Conservation (phyloP, 2,888 invertebrate species). For the Caradrina clavipalpis region DNA sequence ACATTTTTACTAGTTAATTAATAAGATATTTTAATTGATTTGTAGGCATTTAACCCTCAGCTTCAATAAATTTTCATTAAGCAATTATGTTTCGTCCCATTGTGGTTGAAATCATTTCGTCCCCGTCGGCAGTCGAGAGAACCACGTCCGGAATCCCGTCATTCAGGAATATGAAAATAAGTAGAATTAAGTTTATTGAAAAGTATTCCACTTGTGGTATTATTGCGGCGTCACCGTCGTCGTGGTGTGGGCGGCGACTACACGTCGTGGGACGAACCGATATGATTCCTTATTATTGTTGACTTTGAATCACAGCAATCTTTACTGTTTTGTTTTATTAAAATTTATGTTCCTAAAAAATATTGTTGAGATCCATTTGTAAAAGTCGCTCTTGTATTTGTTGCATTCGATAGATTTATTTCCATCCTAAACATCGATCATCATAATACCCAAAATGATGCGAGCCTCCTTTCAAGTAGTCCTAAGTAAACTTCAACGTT, state of each 20-base stretch:
- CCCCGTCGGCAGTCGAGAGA: conserved; percentile 5
- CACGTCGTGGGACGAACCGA: conserved; percentile 77
- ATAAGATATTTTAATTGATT: conserved; percentile 33
- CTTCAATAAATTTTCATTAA: conserved; percentile 27
- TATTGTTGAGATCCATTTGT: background rate
- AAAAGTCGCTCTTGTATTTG: background rate
- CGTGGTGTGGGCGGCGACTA: conserved; percentile 74
- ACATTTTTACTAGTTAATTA: conserved; percentile 33
- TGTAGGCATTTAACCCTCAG: conserved; percentile 11
- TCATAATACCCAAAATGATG: conserved; percentile 42
- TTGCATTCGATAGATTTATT: conserved; percentile 11
- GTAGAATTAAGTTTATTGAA: conserved; percentile 79
- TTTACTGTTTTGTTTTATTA: conserved; percentile 20
- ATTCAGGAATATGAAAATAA: conserved; percentile 68
- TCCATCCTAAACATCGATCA: conserved; percentile 36
- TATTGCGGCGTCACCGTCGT: conserved; percentile 78
- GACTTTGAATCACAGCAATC: conserved; percentile 68
- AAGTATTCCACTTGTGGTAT: conserved; percentile 77
- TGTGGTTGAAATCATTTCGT: conserved; percentile 16
- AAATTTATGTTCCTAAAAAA: background rate
- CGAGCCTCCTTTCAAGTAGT: conserved; percentile 61
- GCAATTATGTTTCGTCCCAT: conserved; percentile 22
- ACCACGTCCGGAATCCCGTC: conserved; percentile 48
- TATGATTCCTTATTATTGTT: conserved; percentile 74
- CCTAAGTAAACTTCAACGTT: conserved; percentile 84